A percentile compares a stretch with the other conserved stretches of the same genome.
These are phyloP conservation scores for Galleria mellonella DNA, from an alignment of 1,140 invertebrate genomes.

Conservation along the genomic window DNA sequence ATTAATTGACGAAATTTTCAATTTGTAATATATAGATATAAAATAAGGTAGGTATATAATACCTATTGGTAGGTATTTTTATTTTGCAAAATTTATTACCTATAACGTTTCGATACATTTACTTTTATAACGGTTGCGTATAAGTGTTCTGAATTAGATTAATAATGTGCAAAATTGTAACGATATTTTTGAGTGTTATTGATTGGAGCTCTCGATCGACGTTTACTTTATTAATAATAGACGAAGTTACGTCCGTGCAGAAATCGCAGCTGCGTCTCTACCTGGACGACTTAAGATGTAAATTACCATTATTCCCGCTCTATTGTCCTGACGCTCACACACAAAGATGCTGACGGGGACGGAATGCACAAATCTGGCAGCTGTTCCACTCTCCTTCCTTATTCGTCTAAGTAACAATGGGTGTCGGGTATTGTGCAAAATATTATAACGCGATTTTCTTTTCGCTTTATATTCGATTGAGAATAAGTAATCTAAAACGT, in stretches of 20 bases:
- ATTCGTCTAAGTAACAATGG: constrained; percentile 51
- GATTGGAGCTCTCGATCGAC: constrained; percentile 24
- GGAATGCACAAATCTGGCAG: constrained; percentile 66
- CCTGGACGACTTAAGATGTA: constrained; percentile 67
- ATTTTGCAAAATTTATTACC: too few relatives aligned
- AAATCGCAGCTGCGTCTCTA: constrained; percentile 64
- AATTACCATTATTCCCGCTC: constrained; percentile 66
- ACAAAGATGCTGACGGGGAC: constrained; percentile 67
- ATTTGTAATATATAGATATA: too few relatives aligned
- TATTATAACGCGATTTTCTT: constrained; percentile 45
- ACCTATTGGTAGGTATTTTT: too few relatives aligned
- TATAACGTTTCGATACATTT: too few relatives aligned
- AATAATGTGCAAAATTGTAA: constrained; percentile 8
- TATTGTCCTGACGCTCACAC: constrained; percentile 45
- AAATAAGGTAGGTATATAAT: too few relatives aligned
- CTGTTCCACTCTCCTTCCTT: constrained; percentile 64
- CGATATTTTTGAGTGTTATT: constrained; percentile 16
- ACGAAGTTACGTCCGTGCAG: constrained; percentile 21
- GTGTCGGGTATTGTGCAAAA: constrained; percentile 60
- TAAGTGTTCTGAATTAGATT: background rate
- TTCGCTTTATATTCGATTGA: constrained; percentile 16
- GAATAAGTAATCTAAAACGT: constrained; percentile 5
- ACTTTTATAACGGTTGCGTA: background rate
- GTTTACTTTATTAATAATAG: constrained; percentile 17
- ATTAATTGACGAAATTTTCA: too few relatives aligned